A percentile compares a stretch with the other conserved stretches of the same genome.
These are phyloP conservation scores for Heliconius ismenius DNA, from an alignment of 2,888 invertebrate species.

Conservation along the genomic window DNA sequence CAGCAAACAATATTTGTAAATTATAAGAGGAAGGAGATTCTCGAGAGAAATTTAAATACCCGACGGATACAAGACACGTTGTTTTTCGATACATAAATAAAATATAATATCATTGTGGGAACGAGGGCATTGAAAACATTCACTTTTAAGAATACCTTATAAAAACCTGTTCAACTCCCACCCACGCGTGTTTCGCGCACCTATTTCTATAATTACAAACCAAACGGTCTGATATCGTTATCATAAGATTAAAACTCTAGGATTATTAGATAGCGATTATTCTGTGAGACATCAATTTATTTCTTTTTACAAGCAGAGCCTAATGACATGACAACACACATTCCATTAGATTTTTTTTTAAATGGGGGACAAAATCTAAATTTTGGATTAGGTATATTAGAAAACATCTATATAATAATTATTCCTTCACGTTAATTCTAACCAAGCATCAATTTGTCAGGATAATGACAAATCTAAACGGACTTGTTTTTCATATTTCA, in stretches of 20 bases:
- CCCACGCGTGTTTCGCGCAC: conserved; percentile 38
- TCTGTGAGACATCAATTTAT: background rate
- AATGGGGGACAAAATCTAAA: background rate
- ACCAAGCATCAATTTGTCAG: background rate
- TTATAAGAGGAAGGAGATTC: conserved; percentile 2
- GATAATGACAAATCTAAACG: background rate
- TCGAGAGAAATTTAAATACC: conserved; percentile 11
- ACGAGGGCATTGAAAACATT: conserved; percentile 26
- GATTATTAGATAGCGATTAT: background rate
- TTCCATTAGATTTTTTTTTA: background rate
- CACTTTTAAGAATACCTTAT: conserved; percentile 23
- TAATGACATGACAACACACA: background rate
- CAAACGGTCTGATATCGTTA: background rate
- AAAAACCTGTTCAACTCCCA: conserved; percentile 23
- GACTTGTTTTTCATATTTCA: background rate
- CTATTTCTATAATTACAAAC: conserved; percentile 31
- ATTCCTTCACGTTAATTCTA: background rate
- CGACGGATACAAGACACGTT: conserved; percentile 22
- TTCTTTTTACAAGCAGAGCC: too few relatives aligned
- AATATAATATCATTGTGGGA: conserved; percentile 21
- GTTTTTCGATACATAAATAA: conserved; percentile 21
- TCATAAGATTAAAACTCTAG: background rate
- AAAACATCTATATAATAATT: background rate
- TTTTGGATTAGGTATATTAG: background rate
- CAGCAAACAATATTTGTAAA: conserved; percentile 13